These are phyloP conservation scores for Camponotus floridanus DNA, from an alignment of 1,140 invertebrate genomes.

Conservation along the genomic window DNA sequence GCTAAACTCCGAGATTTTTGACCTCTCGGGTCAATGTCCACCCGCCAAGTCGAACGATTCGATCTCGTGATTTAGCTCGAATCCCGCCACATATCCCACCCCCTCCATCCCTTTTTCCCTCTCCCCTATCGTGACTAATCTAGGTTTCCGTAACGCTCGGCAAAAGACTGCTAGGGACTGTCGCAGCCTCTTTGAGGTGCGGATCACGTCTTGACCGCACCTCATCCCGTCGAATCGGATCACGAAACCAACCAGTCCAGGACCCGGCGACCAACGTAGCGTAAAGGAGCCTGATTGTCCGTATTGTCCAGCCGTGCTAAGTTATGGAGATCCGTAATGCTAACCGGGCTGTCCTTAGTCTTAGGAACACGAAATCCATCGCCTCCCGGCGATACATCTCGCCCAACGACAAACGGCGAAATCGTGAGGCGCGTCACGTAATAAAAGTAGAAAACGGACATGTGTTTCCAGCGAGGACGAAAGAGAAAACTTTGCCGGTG, in stretches of 20 bases:
- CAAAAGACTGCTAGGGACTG: constrained; percentile 78
- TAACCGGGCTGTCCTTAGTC: constrained; percentile 63
- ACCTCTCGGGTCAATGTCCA: constrained; percentile 47
- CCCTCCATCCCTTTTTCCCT: constrained; percentile 54
- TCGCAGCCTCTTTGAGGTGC: constrained; percentile 83
- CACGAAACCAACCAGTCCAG: constrained; percentile 45
- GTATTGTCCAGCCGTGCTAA: constrained; percentile 81
- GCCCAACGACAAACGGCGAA: background rate
- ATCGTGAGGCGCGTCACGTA: constrained; percentile 43
- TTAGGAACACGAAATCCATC: constrained; percentile 13
- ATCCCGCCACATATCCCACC: constrained; percentile 35
- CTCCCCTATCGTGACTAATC: constrained; percentile 77
- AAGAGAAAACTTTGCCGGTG: constrained; percentile 12
- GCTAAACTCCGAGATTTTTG: constrained; percentile 59
- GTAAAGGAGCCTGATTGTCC: constrained; percentile 84
- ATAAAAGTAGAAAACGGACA: constrained; percentile 29
- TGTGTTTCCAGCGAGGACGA: background rate
- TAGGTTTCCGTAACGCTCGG: constrained; percentile 76
- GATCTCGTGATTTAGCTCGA: constrained; percentile 44
- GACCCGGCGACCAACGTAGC: constrained; percentile 76
- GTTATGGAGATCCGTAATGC: constrained; percentile 80
- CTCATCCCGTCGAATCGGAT: constrained; percentile 71
- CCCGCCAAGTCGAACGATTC: constrained; percentile 45
- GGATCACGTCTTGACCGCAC: constrained; percentile 84
- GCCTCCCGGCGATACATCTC: constrained; percentile 31